Percentiles rank a stretch among this genome's conserved stretches.
Conservation (phyloP, 2,797 vertebrate genomes). For the Gymnoscopelus braueri region DNA sequence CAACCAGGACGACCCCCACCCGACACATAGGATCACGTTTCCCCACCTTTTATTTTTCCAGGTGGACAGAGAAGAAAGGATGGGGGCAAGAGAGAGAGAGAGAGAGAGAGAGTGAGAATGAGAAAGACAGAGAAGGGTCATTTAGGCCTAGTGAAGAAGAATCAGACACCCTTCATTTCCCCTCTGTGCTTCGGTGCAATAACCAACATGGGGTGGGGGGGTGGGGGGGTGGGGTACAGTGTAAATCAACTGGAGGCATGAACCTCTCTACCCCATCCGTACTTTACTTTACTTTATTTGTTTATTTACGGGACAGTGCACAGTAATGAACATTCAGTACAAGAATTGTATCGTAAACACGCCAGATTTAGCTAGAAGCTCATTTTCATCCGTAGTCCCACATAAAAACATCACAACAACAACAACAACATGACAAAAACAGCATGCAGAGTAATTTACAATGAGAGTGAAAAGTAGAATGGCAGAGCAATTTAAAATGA, state of each 20-base stretch:
- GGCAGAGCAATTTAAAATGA: conserved; percentile 17
- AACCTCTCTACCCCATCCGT: conserved; percentile 33
- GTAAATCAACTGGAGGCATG: conserved; percentile 35
- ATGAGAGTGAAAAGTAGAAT: conserved; percentile 13
- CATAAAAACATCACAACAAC: too few species aligned
- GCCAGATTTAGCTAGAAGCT: too few species aligned
- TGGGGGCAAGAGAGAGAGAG: conserved; percentile 33
- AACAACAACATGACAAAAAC: too few species aligned
- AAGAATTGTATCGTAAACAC: too few species aligned
- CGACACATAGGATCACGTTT: conserved; percentile 71
- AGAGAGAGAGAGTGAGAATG: conserved; percentile 36
- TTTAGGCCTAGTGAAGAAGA: conserved; percentile 65
- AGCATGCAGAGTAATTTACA: conserved; percentile 3
- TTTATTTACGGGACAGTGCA: too few species aligned
- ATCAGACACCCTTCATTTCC: conserved; percentile 60
- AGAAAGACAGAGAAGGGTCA: conserved; percentile 45
- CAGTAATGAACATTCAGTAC: too few species aligned
- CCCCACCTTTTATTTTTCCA: conserved; percentile 76
- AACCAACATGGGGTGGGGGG: conserved; percentile 38
- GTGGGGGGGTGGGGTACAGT: conserved; percentile 21
- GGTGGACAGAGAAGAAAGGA: conserved; percentile 61
- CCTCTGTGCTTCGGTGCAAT: conserved; percentile 54
- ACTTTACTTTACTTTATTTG: not conserved
- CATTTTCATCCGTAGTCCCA: too few species aligned
- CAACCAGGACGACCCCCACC: conserved; percentile 54